Percentiles rank a stretch among this genome's conserved stretches.
phyloP scores from a whole-genome alignment of 2,888 invertebrate species.

The Chironomus tentans region DNA sequence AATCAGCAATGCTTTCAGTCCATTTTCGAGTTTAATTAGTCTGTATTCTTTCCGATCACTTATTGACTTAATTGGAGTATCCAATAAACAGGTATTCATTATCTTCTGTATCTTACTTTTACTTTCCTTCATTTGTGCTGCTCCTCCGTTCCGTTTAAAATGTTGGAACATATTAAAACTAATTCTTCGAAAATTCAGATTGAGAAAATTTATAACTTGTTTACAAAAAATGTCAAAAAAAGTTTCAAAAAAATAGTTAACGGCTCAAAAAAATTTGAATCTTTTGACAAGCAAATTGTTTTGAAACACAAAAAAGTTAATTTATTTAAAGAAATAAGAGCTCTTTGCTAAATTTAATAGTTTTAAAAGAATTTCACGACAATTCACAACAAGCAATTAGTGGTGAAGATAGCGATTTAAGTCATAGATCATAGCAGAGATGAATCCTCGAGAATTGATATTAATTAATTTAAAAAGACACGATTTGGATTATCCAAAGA shows the following conservation, averaged over 20 bases:
- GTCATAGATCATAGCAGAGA: too few species aligned
- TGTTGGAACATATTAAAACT: background rate
- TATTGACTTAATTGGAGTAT: conserved; percentile 59
- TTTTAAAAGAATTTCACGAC: too few species aligned
- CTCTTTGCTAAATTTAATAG: too few species aligned
- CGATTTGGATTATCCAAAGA: background rate
- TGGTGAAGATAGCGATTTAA: too few species aligned
- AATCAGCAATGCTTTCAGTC: conserved; percentile 61
- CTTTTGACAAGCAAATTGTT: too few species aligned
- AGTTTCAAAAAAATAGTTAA: too few species aligned
- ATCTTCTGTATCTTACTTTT: background rate
- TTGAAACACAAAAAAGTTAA: too few species aligned
- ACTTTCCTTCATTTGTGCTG: background rate
- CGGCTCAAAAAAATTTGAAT: too few species aligned
- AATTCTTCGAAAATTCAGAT: background rate
- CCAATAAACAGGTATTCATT: conserved; percentile 34
- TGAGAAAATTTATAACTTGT: background rate
- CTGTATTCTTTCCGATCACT: conserved; percentile 65
- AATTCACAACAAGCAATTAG: too few species aligned
- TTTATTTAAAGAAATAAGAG: too few species aligned
- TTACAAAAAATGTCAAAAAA: too few species aligned
- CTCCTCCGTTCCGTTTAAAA: background rate
- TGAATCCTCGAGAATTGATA: background rate
- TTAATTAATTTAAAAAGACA: background rate
- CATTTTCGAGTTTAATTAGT: conserved; percentile 58